Conservation (phyloP, 2,113 vertebrate genomes). For the Apodemus sylvaticus region DNA sequence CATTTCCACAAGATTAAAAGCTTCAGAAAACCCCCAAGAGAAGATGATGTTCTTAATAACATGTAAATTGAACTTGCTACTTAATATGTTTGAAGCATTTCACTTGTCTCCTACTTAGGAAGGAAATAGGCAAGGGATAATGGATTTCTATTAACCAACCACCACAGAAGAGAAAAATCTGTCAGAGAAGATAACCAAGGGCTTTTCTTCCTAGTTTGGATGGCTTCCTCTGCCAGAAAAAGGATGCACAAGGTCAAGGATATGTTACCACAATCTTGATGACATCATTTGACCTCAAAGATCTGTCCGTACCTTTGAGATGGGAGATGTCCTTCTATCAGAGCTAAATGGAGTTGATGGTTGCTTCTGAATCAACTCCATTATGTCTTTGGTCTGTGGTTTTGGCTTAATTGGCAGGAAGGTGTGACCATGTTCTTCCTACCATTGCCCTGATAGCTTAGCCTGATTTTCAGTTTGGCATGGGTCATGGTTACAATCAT, state of each 20-base stretch:
- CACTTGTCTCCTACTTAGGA: conserved; percentile 40
- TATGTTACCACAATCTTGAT: not conserved
- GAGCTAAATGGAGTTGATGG: not conserved
- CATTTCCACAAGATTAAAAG: conserved; percentile 70
- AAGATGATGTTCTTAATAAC: conserved; percentile 75
- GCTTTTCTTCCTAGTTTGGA: not conserved
- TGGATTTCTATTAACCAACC: conserved; percentile 37
- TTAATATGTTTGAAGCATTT: conserved; percentile 66
- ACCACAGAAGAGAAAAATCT: not conserved
- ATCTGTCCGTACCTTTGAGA: not conserved
- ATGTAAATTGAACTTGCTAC: conserved; percentile 71
- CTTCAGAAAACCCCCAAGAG: conserved; percentile 67
- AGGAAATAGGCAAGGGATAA: conserved; percentile 46
- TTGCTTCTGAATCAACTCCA: not conserved
- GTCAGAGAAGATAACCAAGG: not conserved
- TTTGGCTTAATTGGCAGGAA: not conserved
- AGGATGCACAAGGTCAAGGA: conserved; percentile 22
- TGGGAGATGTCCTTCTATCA: not conserved
- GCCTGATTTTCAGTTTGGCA: not conserved
- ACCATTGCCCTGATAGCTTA: not conserved
- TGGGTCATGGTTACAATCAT: not conserved
- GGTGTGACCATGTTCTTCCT: not conserved
- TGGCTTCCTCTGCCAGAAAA: conserved; percentile 8
- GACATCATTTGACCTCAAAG: conserved; percentile 10
- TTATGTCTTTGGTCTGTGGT: not conserved